phyloP scores from a whole-genome alignment of 92 coral and sea anemone species.

The Porites rus region DNA sequence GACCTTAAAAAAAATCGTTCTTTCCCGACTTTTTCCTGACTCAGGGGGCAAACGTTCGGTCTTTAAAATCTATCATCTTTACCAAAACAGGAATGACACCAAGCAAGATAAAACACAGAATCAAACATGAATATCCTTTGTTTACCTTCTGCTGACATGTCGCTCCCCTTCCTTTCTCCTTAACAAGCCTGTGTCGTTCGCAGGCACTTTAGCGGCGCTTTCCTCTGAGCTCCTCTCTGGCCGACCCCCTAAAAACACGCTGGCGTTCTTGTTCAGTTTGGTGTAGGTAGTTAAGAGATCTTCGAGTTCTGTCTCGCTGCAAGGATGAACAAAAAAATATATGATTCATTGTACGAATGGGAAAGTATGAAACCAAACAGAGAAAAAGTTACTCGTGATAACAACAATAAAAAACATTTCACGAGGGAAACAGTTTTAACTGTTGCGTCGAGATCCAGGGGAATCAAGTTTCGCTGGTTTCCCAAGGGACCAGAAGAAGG shows the following conservation, averaged over 20 bases:
- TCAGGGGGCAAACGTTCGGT: no score
- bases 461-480: no score
- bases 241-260: conserved; percentile 91
- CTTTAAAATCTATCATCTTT: no score
- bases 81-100: no score
- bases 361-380: neutral
- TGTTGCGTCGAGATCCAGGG: no score
- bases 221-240: conserved; percentile 68
- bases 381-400: neutral
- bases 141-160: conserved; percentile 58
- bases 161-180: conserved; percentile 65
- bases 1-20: no score
- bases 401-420: no score
- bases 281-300: conserved; percentile 92
- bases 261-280: conserved; percentile 90
- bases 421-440: no score
- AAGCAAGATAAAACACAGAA: neutral
- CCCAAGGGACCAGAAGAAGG: no score
- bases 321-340: neutral
- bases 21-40: no score
- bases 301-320: conserved; percentile 93
- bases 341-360: neutral
- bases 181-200: conserved; percentile 54
- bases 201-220: conserved; percentile 16
- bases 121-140: neutral